Base-by-base conservation (phyloP, 2,888 invertebrate species). In the Gibbula magus region DNA sequence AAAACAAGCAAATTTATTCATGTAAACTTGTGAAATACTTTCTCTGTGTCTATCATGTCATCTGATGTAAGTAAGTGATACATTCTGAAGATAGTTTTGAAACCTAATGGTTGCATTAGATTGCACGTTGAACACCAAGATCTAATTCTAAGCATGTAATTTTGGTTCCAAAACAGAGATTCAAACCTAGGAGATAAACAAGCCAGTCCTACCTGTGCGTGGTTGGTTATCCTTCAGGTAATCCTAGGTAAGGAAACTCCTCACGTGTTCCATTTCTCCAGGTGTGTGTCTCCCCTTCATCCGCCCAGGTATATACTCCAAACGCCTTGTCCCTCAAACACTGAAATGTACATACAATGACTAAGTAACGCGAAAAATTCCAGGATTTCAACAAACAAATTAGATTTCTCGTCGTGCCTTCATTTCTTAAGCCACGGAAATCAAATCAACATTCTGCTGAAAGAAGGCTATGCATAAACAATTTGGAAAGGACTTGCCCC, bases 281-380 rank as follows among this genome's bases (percentile, higher is more conserved):
- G 25, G 29, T 29, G 29, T 61, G 61, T 16, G 29, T 20, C 10
- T 61, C 61, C 61, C 29, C 61, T 18, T 61, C 61, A 61, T 25
- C 61, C 61, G 25, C n/a, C 61, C 61, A 61, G 61, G 61, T 25
- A 35, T 39, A 70, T 70, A 20, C 29, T 70, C 20, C 70, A 20
- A 67, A 70, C 70, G 35, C 32, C 39, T 13, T 35, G 35, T 35
- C 70, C 29, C 16, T n/a, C 70, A 39, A 70, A 70, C 70, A 39
- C 70, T 70, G 70, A 39, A 70, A 70, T 20, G 35, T 70, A 53
- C 52, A 54, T n/a, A 75, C 54, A 75, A 54, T 54, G 53, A 75
- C 75, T 75, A 54, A 75, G 75, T 75, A 75, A 75, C 54, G 53
- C 52, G 8, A 54, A 54, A 32, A 75, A 75, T 75, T 75, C 75